A percentile compares a stretch with the other conserved stretches of the same genome.
Evolutionary conservation across 2,797 vertebrate species (phyloP).

Genomic region (Falco berigora): DNA sequence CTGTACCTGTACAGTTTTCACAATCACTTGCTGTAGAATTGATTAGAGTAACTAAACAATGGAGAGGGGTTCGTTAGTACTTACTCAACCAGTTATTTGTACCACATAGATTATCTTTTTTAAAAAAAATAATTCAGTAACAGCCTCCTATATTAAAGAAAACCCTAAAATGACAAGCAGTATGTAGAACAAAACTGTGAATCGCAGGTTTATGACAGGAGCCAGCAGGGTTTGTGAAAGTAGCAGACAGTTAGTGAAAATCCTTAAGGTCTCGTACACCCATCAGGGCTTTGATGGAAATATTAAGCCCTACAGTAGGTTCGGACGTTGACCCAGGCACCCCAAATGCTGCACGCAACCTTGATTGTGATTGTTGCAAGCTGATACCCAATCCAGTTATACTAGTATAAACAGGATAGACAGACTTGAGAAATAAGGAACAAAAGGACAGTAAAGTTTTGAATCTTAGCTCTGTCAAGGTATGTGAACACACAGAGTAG

Average conservation of each 20-base stretch:
- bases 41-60: neutral
- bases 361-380: neutral
- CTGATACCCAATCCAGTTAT: neutral
- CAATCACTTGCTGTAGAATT: neutral
- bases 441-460: neutral
- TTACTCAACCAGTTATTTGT: neutral
- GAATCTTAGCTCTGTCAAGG: neutral
- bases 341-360: neutral
- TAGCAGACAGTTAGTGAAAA: neutral
- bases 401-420: neutral
- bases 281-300: neutral
- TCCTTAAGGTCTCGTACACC: neutral
- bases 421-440: neutral
- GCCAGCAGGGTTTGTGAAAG: neutral
- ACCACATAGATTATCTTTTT: neutral
- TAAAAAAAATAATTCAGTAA: neutral
- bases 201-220: neutral
- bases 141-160: neutral
- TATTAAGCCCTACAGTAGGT: neutral
- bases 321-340: neutral
- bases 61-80: neutral
- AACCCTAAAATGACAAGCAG: neutral
- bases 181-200: neutral
- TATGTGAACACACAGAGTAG: neutral
- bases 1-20: neutral